Percentiles rank a stretch among this genome's conserved stretches.
These are phyloP conservation scores for Girardinichthys multiradiatus DNA, from an alignment of 2,113 vertebrate genomes.

Conservation along the genomic window DNA sequence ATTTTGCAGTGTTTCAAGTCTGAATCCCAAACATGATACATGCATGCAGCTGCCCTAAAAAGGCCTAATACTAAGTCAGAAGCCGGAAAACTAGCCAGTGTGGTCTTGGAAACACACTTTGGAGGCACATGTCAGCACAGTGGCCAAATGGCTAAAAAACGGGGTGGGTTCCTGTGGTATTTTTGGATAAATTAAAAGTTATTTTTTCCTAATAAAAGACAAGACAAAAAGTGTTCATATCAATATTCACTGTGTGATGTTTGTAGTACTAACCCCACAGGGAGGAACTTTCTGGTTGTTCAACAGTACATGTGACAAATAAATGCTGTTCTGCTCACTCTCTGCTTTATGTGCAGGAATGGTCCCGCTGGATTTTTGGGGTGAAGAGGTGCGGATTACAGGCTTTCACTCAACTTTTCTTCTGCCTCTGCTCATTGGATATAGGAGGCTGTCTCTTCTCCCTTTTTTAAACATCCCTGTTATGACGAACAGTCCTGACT, in stretches of 20 bases:
- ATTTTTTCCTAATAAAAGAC: slow-evolving; percentile 20
- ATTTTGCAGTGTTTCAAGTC: slow-evolving; percentile 58
- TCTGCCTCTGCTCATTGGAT: slow-evolving; percentile 45
- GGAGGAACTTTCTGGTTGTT: slow-evolving; percentile 25
- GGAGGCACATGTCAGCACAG: slow-evolving; percentile 53
- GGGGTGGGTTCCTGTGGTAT: slow-evolving; percentile 21
- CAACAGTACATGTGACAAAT: slow-evolving; percentile 36
- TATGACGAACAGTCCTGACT: slow-evolving; percentile 73
- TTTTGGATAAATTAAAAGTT: slow-evolving; percentile 34
- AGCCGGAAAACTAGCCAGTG: slow-evolving; percentile 21
- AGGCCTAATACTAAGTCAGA: slow-evolving; percentile 48
- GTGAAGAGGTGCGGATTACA: slow-evolving; percentile 55
- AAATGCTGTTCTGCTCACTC: slow-evolving; percentile 52
- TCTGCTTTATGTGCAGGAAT: slow-evolving; percentile 62
- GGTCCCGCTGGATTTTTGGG: slow-evolving; percentile 50
- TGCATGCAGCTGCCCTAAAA: slow-evolving; percentile 57
- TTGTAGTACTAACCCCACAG: slow-evolving; percentile 26
- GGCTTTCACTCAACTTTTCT: slow-evolving; percentile 36
- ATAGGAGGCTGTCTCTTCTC: slow-evolving; percentile 35
- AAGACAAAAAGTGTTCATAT: slow-evolving; percentile 21
- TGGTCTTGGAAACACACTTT: slow-evolving; percentile 40
- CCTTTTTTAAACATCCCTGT: slow-evolving; percentile 27
- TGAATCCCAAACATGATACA: slow-evolving; percentile 55
- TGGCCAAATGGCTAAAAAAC: slow-evolving; percentile 17
- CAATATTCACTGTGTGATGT: slow-evolving; percentile 20